Percentiles rank a stretch among this genome's conserved stretches.
Evolutionary conservation across 2,113 vertebrate species (phyloP).

Genomic region (Rynchops niger): DNA sequence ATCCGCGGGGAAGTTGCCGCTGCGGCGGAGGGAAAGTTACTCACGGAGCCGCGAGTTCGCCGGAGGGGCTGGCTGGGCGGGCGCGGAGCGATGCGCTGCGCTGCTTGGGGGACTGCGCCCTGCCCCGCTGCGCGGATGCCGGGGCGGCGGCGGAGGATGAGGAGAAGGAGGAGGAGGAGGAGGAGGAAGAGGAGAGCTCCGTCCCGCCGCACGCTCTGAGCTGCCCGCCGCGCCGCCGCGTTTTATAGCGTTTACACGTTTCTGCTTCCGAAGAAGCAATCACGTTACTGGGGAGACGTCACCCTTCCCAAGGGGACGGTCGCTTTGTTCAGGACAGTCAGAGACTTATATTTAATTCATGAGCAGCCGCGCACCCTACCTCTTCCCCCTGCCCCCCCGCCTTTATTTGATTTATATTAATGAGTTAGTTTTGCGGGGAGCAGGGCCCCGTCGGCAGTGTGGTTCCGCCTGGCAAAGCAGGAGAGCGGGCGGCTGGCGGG

Average conservation of each 20-base stretch:
- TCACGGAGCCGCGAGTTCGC: slow-evolving; percentile 49
- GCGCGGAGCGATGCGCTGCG: slow-evolving; percentile 75
- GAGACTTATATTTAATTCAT: slow-evolving; percentile 75
- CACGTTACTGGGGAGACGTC: slow-evolving; percentile 87
- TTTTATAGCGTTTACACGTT: slow-evolving; percentile 87
- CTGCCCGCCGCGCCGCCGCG: slow-evolving; percentile 63
- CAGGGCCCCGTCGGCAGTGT: background rate
- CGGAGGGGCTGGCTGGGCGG: slow-evolving; percentile 50
- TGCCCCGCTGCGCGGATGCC: background rate
- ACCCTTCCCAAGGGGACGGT: slow-evolving; percentile 80
- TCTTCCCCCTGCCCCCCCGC: background rate
- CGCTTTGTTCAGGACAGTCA: slow-evolving; percentile 71
- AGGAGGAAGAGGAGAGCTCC: background rate
- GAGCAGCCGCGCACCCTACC: slow-evolving; percentile 1
- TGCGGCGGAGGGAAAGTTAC: slow-evolving; percentile 24
- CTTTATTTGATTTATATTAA: slow-evolving; percentile 68
- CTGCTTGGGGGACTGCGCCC: slow-evolving; percentile 69
- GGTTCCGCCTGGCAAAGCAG: background rate
- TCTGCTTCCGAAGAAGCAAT: slow-evolving; percentile 73
- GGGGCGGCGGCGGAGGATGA: background rate
- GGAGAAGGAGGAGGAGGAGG: background rate
- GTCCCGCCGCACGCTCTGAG: slow-evolving; percentile 63
- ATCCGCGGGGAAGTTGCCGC: background rate
- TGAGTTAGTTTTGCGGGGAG: slow-evolving; percentile 17
- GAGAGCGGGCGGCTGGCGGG: background rate